Evolutionary conservation across 1,140 invertebrate genomes (phyloP).

Genomic region (Manduca sexta): DNA sequence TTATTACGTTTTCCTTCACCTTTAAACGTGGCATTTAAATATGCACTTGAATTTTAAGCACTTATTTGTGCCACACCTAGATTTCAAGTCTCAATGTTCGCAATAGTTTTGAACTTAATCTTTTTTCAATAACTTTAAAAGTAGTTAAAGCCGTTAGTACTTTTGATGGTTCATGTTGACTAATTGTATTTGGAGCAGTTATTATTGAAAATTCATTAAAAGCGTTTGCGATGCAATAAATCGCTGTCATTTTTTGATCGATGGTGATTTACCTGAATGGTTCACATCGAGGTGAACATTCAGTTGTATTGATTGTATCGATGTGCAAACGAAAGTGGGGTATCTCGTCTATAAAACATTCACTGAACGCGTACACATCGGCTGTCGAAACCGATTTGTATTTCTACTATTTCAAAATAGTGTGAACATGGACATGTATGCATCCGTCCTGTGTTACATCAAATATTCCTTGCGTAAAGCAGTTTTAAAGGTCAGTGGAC

Average conservation of each 20-base stretch:
- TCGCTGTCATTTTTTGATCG: constrained; percentile 11
- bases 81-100: no score
- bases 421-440: background rate
- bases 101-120: no score
- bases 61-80: no score
- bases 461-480: constrained; percentile 1
- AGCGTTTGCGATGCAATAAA: background rate
- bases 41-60: no score
- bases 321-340: constrained; percentile 17
- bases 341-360: constrained; percentile 5
- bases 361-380: background rate
- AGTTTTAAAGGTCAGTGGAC: constrained; percentile 29
- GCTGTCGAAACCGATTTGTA: background rate
- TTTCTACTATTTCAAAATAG: background rate
- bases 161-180: no score
- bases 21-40: no score
- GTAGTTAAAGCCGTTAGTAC: no score
- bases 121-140: no score
- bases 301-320: background rate
- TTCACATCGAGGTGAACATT: background rate
- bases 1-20: no score
- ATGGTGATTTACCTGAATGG: constrained; percentile 19
- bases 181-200: no score
- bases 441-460: constrained; percentile 1
- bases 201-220: no score